phyloP scores from a whole-genome alignment of 1,140 invertebrate species.

The Ceratitis capitata region DNA sequence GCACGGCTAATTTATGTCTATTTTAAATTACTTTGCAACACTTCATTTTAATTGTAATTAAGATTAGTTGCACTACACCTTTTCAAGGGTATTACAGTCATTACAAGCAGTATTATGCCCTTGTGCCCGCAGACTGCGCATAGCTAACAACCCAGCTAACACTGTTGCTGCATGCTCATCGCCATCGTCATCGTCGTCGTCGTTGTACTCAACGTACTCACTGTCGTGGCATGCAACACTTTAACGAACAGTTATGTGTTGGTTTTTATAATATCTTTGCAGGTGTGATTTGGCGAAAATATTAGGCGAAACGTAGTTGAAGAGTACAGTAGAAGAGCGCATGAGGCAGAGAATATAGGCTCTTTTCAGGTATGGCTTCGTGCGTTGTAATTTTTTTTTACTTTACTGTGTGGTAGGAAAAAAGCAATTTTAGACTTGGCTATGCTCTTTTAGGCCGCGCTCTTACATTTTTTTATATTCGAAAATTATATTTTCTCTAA shows the following conservation, averaged over 20 bases:
- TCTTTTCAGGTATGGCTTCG: too few relatives aligned
- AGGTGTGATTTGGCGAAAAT: not conserved
- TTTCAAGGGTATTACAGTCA: slow-evolving; percentile 26
- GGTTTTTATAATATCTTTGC: not conserved
- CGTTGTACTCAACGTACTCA: not conserved
- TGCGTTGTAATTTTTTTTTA: too few relatives aligned
- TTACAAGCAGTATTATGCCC: not conserved
- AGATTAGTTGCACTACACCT: slow-evolving; percentile 20
- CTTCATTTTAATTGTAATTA: slow-evolving; percentile 36
- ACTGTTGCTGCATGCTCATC: not conserved
- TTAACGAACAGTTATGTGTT: not conserved
- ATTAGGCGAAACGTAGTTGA: not conserved
- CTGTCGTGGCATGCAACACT: not conserved
- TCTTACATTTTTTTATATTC: too few relatives aligned
- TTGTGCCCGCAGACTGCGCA: not conserved
- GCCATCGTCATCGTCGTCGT: not conserved
- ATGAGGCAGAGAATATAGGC: not conserved
- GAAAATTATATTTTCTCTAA: too few relatives aligned
- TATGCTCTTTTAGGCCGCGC: too few relatives aligned
- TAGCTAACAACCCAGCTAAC: not conserved
- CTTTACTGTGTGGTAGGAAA: not conserved
- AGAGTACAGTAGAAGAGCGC: not conserved
- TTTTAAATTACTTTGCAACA: slow-evolving; percentile 30
- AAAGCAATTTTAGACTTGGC: too few relatives aligned
- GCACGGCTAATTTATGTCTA: slow-evolving; percentile 23